Evolutionary conservation across 2,113 vertebrate genomes (phyloP).

Genomic region (Bubo scandiacus): DNA sequence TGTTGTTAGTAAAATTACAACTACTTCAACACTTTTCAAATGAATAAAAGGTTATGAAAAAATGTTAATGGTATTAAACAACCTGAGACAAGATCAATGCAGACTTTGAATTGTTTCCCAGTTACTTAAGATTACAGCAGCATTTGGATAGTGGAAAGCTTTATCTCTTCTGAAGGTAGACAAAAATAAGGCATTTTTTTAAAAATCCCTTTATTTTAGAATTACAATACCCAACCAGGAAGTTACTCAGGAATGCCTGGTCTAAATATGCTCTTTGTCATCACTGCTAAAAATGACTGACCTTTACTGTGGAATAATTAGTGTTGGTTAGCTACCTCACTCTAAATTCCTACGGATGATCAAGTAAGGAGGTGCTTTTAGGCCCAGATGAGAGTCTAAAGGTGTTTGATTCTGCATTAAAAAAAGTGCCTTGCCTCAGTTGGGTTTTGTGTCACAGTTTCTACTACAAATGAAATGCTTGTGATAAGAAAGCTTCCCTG

Average conservation of each 20-base stretch:
- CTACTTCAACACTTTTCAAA: background rate
- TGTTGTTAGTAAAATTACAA: background rate
- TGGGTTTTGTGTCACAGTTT: background rate
- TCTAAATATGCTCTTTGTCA: background rate
- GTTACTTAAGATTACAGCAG: background rate
- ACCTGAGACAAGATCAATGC: background rate
- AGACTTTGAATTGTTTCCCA: background rate
- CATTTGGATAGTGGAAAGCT: background rate
- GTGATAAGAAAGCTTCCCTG: background rate
- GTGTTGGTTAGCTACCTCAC: background rate
- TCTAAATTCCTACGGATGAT: background rate
- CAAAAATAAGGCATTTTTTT: background rate
- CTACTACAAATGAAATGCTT: background rate
- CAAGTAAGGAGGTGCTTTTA: background rate
- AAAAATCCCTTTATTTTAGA: background rate
- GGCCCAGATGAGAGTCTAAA: background rate
- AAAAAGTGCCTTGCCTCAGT: background rate
- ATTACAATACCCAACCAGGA: background rate
- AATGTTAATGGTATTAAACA: background rate
- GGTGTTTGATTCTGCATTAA: background rate
- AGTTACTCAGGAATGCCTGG: background rate
- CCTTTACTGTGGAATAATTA: background rate
- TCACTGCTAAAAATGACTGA: background rate
- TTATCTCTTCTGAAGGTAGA: background rate
- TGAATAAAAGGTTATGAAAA: background rate